Evolutionary conservation across 1,140 invertebrate genomes (phyloP).

Genomic region (Apis laboriosa): DNA sequence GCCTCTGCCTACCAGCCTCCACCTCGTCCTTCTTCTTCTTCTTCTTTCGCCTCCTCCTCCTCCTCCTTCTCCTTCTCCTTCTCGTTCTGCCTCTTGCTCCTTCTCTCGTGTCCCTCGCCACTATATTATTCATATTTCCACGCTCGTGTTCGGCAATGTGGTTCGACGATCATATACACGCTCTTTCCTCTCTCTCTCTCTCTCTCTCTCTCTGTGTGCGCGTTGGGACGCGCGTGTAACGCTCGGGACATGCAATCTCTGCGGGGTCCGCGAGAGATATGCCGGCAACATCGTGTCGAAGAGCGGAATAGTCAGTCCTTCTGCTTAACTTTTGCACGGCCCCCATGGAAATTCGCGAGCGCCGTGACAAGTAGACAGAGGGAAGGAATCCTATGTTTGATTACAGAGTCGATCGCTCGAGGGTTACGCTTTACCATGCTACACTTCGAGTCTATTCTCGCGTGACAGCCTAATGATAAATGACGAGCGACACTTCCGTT

Average conservation of each 20-base stretch:
- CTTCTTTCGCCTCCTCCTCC: constrained; percentile 38
- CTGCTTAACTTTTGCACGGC: constrained; percentile 1
- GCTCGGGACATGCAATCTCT: constrained; percentile 46
- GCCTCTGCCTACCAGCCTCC: constrained; percentile 60
- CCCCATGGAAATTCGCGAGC: constrained; percentile 1
- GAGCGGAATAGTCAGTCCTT: not conserved
- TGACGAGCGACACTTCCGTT: constrained; percentile 16
- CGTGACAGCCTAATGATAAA: constrained; percentile 17
- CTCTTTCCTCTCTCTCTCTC: constrained; percentile 13
- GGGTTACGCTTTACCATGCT: not conserved
- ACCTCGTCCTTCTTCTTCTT: constrained; percentile 30
- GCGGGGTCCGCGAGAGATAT: constrained; percentile 19
- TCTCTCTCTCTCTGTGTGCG: not conserved
- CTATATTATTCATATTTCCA: constrained; percentile 80
- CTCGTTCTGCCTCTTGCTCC: constrained; percentile 14
- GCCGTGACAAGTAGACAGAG: not conserved
- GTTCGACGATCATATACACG: constrained; percentile 66
- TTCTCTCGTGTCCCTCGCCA: constrained; percentile 66
- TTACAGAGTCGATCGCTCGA: not conserved
- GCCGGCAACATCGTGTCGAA: constrained; percentile 50
- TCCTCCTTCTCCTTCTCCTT: not conserved
- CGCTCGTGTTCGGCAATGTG: constrained; percentile 73
- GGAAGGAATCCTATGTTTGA: not conserved
- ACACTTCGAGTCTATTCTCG: not conserved
- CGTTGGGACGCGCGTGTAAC: constrained; percentile 33